Evolutionary conservation across 2,797 vertebrate genomes (phyloP), one percentile per base, ranked within the genome.

Genomic region (Micromesistius poutassou): DNA sequence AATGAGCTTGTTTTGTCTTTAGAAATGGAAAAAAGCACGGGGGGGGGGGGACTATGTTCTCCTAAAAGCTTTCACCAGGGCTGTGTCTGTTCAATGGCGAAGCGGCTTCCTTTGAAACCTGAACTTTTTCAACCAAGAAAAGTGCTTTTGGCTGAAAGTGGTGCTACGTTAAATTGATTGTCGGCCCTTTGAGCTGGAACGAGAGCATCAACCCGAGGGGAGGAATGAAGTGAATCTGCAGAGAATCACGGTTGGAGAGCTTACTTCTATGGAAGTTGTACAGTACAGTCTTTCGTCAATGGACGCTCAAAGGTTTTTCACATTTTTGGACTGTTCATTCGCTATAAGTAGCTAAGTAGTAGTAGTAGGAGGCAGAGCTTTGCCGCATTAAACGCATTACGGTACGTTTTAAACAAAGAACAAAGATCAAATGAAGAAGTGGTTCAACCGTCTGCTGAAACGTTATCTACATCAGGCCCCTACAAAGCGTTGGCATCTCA

Each of bases 21-120:
- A 71, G 55, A 75, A 75, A 71, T 71, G 80, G 75, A 78, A 80
- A 82, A 46, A 12, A 31, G 28, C 5, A 25, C 68, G 0, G 8
- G n/a, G n/a, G n/a, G n/a, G n/a, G n/a, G n/a, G n/a, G 74, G 73
- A 78, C 33, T 55, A 77, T 74, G 71, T 30, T 71, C 46, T 19
- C 16, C n/a, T 6, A 40, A 38, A 40, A 42, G n/a, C 16, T 79
- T 76, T 77, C 1, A 1, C 75, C 55, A 73, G 68, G 30, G 9
- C 30, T 77, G n/a, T 31, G 55, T 75, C 55, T 78, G 68, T 22
- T 70, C 7, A 10, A 28, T 25, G 13, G 28, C 13, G 25, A 68
- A 28, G n/a, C 8, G 62, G 62, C n/a, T 68, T 10, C 3, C 62
- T 68, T 25, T 68, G 22, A 25, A 75, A 30, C 28, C 5, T n/a